phyloP scores from a whole-genome alignment of 2,797 vertebrate species.

The Bovichtus variegatus region DNA sequence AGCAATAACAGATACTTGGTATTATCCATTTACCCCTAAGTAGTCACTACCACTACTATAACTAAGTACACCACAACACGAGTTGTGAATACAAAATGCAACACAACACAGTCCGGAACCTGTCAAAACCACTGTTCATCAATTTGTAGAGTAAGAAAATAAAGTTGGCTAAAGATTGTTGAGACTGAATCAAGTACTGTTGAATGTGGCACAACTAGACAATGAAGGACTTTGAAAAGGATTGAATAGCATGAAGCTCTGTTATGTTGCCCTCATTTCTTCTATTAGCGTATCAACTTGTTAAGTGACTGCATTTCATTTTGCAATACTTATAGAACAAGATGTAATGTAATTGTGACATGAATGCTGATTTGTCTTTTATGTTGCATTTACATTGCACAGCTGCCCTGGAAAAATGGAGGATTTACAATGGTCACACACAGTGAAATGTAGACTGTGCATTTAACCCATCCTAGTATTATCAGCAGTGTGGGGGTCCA shows the following conservation, averaged over 20 bases:
- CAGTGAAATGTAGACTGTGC: no score
- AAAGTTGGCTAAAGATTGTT: background rate
- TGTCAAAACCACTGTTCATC: background rate
- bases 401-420: background rate
- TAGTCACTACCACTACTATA: background rate
- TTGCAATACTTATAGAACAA: background rate
- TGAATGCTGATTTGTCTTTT: background rate
- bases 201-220: background rate
- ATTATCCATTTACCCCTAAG: background rate
- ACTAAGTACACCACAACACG: background rate
- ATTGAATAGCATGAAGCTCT: background rate
- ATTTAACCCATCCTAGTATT: no score
- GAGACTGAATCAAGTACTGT: background rate
- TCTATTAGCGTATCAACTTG: background rate
- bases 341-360: background rate
- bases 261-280: background rate
- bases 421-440: no score
- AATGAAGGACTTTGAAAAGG: background rate
- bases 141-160: background rate
- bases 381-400: background rate
- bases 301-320: background rate
- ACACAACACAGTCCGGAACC: background rate
- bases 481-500: no score
- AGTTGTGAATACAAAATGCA: background rate
- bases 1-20: background rate